These are phyloP conservation scores for Threskiornis aethiopicus DNA, from an alignment of 2,797 vertebrate species.

Conservation along the genomic window DNA sequence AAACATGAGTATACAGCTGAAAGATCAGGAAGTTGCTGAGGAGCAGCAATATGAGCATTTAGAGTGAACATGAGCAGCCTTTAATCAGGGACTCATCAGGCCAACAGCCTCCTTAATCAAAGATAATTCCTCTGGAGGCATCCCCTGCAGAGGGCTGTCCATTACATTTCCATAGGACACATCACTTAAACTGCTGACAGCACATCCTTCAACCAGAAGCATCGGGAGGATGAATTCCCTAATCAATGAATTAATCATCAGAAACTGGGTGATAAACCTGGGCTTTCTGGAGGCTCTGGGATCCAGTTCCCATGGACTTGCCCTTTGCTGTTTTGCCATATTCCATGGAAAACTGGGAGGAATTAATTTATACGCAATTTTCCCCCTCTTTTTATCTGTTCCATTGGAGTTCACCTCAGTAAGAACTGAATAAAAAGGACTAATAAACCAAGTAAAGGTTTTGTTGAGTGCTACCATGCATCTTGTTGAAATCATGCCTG, in stretches of 20 bases:
- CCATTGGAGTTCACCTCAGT: not conserved
- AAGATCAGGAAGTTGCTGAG: not conserved
- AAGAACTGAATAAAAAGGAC: not conserved
- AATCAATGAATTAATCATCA: not conserved
- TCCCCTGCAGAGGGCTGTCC: not conserved
- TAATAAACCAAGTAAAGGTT: not conserved
- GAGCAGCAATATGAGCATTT: not conserved
- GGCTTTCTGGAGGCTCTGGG: not conserved
- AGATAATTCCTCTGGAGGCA: not conserved
- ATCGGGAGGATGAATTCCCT: not conserved
- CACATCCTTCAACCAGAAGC: not conserved
- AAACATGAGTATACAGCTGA: not conserved
- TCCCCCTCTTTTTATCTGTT: not conserved
- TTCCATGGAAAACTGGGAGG: not conserved
- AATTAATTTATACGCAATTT: not conserved
- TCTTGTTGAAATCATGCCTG: not conserved
- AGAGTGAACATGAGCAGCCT: not conserved
- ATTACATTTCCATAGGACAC: not conserved
- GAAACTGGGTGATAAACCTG: not conserved
- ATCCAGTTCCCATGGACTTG: not conserved
- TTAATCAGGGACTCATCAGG: not conserved
- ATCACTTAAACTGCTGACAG: not conserved
- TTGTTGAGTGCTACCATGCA: not conserved
- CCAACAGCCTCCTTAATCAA: not conserved
- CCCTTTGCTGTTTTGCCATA: not conserved